phyloP scores from a whole-genome alignment of 2,113 vertebrate species.

The Python bivittatus region DNA sequence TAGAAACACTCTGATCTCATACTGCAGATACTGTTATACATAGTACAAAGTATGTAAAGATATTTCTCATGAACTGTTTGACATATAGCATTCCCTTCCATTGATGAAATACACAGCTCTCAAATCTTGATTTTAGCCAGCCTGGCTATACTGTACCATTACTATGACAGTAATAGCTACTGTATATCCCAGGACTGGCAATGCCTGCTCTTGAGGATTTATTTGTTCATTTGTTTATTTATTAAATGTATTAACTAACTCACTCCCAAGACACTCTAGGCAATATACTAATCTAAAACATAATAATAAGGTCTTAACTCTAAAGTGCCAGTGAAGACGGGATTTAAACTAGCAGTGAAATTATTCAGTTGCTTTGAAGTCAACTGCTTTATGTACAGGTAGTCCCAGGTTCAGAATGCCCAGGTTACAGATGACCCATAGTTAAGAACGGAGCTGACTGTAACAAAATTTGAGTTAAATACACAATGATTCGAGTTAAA shows the following conservation, averaged over 20 bases:
- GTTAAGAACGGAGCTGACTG: no score
- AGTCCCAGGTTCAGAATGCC: no score
- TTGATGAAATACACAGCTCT: background rate
- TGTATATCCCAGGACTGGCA: background rate
- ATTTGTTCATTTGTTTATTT: background rate
- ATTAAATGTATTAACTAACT: background rate
- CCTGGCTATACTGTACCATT: background rate
- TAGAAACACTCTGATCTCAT: conserved; percentile 69
- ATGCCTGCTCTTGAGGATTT: background rate
- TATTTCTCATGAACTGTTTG: conserved; percentile 24
- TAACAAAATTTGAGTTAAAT: no score
- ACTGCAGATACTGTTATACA: conserved; percentile 56
- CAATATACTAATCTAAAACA: background rate
- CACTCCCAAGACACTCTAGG: background rate
- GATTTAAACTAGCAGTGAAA: background rate
- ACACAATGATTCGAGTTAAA: no score
- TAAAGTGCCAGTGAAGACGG: background rate
- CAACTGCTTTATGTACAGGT: no score
- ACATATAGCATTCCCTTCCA: background rate
- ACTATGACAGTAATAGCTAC: background rate
- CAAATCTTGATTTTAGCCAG: background rate
- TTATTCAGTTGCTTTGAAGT: background rate
- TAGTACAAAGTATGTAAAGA: background rate
- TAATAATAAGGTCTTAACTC: background rate
- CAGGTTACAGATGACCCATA: no score